Conservation (phyloP, 35 echinoderm and acorn worm genomes). For the Apostichopus californicus region DNA sequence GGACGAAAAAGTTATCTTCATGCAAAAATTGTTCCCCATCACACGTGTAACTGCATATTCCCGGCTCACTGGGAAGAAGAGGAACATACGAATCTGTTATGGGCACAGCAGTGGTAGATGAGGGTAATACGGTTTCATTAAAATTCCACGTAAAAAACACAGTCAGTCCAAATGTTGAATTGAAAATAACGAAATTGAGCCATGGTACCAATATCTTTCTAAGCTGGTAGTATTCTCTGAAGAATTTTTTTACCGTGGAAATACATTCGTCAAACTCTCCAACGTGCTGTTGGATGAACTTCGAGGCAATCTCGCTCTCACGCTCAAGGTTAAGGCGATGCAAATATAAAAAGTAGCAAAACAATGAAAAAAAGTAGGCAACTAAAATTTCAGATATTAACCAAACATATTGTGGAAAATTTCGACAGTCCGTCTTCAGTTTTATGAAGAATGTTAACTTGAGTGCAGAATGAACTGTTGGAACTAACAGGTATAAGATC, state of each 20-base stretch:
- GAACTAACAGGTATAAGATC: no score
- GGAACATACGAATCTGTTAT: neutral
- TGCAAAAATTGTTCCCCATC: neutral
- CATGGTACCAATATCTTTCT: neutral
- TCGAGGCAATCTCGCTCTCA: neutral
- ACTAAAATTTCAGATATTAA: neutral
- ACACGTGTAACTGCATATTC: neutral
- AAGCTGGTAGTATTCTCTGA: slow-evolving; percentile 19
- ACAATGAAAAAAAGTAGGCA: neutral
- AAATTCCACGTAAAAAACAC: slow-evolving; percentile 42
- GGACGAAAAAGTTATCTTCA: neutral
- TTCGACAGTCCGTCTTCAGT: neutral
- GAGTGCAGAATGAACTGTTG: no score
- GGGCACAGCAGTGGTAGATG: neutral
- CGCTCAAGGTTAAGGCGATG: neutral
- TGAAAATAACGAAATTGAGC: slow-evolving; percentile 13
- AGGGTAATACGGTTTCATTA: neutral
- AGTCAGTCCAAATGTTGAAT: slow-evolving; percentile 10
- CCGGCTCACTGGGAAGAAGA: no score
- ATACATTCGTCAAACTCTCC: slow-evolving; percentile 10
- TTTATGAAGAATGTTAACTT: neutral
- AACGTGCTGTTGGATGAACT: neutral
- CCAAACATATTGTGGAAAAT: neutral
- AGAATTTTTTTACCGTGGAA: neutral
- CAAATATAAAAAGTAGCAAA: slow-evolving; percentile 27